phyloP scores from a whole-genome alignment of 64 coral and sea anemone species.

The Stichodactyla helianthus region DNA sequence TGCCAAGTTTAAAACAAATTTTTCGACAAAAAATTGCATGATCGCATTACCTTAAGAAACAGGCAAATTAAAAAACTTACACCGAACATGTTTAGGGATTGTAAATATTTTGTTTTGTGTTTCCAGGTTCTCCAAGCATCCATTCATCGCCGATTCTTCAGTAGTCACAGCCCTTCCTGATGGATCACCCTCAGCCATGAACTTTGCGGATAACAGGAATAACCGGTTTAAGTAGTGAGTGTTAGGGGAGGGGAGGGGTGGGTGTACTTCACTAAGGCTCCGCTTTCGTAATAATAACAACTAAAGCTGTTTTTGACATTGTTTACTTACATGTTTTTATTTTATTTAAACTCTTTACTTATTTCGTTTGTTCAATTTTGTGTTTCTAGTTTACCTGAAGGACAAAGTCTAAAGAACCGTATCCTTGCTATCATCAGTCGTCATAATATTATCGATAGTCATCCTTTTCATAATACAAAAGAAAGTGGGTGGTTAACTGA shows the following conservation, averaged over 20 bases:
- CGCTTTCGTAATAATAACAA: no score
- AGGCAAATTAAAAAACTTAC: background rate
- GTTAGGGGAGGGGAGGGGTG: background rate
- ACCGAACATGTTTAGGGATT: background rate
- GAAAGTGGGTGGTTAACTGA: no score
- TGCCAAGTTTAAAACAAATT: no score
- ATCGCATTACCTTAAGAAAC: no score
- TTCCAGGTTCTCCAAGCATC: conserved; percentile 96
- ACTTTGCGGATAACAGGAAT: conserved; percentile 97
- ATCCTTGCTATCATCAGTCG: conserved; percentile 39
- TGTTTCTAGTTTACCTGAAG: conserved; percentile 67
- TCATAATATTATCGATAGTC: no score
- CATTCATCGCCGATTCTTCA: conserved; percentile 95
- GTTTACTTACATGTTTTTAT: background rate
- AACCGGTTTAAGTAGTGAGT: conserved; percentile 99
- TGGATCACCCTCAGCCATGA: conserved; percentile 91
- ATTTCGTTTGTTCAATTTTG: background rate
- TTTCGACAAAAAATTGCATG: no score
- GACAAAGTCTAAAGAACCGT: conserved; percentile 96
- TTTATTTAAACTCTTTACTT: background rate
- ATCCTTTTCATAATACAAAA: no score
- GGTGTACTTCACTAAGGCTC: no score
- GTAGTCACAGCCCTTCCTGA: conserved; percentile 88
- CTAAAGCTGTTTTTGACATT: no score
- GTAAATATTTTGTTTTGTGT: background rate